These are phyloP conservation scores for Megaceryle torquata DNA, from an alignment of 2,113 vertebrate species.

Conservation along the genomic window DNA sequence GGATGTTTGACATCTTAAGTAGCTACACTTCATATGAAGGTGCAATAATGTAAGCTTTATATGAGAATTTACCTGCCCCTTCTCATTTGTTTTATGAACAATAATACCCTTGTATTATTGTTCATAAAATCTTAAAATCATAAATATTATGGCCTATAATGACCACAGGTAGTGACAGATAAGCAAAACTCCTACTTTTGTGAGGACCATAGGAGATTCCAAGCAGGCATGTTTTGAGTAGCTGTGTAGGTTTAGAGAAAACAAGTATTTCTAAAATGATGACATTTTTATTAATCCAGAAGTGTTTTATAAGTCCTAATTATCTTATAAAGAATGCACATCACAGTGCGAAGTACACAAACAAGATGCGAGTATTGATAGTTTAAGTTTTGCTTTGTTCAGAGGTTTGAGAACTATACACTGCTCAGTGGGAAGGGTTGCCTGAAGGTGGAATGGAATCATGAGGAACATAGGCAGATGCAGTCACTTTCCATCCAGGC, in stretches of 20 bases:
- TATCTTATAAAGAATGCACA: neutral
- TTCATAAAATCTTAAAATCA: too few relatives aligned
- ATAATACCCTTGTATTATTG: neutral
- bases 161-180: neutral
- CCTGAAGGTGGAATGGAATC: neutral
- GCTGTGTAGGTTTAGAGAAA: neutral
- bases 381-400: neutral
- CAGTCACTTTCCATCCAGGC: neutral
- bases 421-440: neutral
- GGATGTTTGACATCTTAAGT: neutral
- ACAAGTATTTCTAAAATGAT: neutral
- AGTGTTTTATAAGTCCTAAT: neutral
- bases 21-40: neutral
- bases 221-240: neutral
- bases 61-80: neutral
- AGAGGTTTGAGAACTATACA: neutral
- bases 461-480: accelerated
- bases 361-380: neutral
- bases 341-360: neutral
- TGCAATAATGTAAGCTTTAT: neutral
- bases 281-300: neutral
- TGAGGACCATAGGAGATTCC: neutral
- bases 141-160: neutral
- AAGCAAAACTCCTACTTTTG: neutral
- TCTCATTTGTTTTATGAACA: neutral